These are phyloP conservation scores for Erpobdella octoculata DNA, from an alignment of 2,888 invertebrate genomes.

Conservation along the genomic window DNA sequence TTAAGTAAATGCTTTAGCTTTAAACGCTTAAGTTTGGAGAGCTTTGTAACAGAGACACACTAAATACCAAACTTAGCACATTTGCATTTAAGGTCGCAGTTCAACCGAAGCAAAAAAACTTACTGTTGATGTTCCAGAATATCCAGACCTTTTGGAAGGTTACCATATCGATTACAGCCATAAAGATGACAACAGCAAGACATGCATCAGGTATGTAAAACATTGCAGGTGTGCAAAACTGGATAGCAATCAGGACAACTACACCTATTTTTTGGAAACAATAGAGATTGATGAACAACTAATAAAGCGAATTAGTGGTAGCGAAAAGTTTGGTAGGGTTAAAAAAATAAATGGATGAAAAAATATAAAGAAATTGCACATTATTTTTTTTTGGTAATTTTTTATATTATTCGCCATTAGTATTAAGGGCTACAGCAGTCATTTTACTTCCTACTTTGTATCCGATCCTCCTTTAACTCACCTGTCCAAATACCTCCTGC, in stretches of 20 bases:
- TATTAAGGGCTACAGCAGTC: no score
- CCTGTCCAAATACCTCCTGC: conserved; percentile 60
- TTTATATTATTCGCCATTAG: no score
- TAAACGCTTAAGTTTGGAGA: no score
- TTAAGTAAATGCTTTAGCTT: no score
- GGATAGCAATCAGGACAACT: conserved; percentile 73
- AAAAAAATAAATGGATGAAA: not conserved
- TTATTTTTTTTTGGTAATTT: no score
- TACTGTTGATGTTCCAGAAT: conserved; percentile 35
- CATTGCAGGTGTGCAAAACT: conserved; percentile 78
- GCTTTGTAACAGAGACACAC: no score
- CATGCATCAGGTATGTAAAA: conserved; percentile 63
- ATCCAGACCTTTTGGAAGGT: conserved; percentile 39
- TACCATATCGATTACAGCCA: conserved; percentile 66
- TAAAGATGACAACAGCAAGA: conserved; percentile 79
- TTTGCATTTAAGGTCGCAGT: no score
- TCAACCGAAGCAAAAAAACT: not conserved
- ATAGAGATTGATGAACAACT: not conserved
- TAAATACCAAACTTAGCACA: no score
- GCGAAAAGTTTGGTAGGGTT: not conserved
- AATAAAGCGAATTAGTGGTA: not conserved
- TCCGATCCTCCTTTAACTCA: no score
- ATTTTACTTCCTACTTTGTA: no score
- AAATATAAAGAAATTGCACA: not conserved
- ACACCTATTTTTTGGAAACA: conserved; percentile 65